Percentiles rank a stretch among this genome's conserved stretches.
Evolutionary conservation across 1,140 invertebrate species (phyloP).

Genomic region (Hestina assimilis): DNA sequence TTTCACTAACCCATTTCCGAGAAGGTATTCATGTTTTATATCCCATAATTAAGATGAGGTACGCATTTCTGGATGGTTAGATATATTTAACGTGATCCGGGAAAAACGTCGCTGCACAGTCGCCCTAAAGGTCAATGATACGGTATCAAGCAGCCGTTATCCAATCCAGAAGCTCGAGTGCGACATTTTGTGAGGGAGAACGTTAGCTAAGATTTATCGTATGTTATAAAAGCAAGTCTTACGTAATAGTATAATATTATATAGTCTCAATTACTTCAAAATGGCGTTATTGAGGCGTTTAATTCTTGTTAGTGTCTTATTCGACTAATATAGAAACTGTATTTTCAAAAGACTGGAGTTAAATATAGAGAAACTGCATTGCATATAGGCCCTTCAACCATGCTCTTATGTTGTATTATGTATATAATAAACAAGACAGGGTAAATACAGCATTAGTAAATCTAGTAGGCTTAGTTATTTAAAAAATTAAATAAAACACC

Average conservation of each 20-base stretch:
- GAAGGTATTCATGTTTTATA: no score
- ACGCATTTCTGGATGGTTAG: neutral
- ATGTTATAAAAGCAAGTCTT: neutral
- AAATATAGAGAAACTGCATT: no score
- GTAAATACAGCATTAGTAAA: no score
- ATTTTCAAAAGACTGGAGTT: no score
- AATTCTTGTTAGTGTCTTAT: neutral
- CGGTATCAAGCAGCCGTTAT: neutral
- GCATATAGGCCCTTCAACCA: no score
- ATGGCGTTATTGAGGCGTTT: neutral
- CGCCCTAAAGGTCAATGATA: slow-evolving; percentile 2
- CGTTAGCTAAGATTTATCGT: neutral
- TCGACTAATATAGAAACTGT: no score
- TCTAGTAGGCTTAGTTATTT: no score
- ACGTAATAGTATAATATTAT: neutral
- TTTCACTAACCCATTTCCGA: no score
- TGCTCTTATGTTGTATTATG: no score
- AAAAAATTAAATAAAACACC: no score
- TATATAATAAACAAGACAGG: no score
- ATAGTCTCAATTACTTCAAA: neutral
- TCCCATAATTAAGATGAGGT: no score
- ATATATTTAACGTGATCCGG: neutral
- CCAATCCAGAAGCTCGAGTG: neutral
- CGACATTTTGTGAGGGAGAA: neutral
- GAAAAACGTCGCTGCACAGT: neutral